These are phyloP conservation scores for Operophtera brumata DNA, from an alignment of 2,888 invertebrate genomes.

Conservation along the genomic window DNA sequence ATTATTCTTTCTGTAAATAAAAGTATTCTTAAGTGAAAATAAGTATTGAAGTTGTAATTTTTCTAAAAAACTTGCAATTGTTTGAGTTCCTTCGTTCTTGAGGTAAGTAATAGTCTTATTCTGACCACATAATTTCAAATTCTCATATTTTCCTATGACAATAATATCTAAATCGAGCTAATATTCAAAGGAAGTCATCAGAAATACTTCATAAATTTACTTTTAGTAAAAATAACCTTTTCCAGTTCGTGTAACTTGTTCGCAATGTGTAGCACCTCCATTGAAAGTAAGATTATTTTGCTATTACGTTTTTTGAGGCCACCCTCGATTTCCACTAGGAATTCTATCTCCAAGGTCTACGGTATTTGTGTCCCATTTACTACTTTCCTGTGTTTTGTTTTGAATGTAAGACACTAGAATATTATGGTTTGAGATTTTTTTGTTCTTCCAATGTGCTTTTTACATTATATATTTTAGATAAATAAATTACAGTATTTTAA, in stretches of 20 bases:
- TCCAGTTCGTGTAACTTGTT: background rate
- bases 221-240: background rate
- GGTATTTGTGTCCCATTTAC: background rate
- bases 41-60: too few species aligned
- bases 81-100: too few species aligned
- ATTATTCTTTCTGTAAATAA: too few species aligned
- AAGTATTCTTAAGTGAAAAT: too few species aligned
- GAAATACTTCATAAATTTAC: background rate
- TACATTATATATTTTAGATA: too few species aligned
- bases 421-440: background rate
- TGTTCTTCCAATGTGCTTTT: background rate
- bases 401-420: background rate
- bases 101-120: too few species aligned
- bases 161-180: too few species aligned
- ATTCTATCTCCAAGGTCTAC: slow-evolving; percentile 1
- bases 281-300: slow-evolving; percentile 16
- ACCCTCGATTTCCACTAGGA: slow-evolving; percentile 4
- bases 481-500: too few species aligned
- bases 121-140: too few species aligned
- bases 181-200: background rate
- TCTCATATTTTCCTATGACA: too few species aligned
- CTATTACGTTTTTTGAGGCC: slow-evolving; percentile 10
- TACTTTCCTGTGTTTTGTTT: background rate
- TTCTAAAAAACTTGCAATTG: too few species aligned
- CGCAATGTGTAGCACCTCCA: slow-evolving; percentile 10